These are phyloP conservation scores for Pararge aegeria DNA, from an alignment of 1,140 invertebrate species.

Conservation along the genomic window DNA sequence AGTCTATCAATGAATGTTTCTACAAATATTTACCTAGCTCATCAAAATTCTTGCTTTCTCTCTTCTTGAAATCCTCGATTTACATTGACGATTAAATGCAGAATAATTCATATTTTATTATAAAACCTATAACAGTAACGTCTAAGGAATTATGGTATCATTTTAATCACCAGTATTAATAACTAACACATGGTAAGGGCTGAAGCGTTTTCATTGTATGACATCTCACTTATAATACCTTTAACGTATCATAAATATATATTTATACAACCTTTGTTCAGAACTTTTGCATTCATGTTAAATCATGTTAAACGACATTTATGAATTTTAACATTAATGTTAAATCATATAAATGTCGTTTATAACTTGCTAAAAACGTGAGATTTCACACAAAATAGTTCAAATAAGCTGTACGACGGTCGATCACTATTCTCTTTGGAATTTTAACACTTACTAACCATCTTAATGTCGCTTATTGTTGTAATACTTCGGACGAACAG, in stretches of 20 bases:
- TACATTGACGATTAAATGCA: background rate
- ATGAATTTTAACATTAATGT: conserved; percentile 4
- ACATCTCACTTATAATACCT: conserved; percentile 34
- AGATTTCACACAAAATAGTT: conserved; percentile 28
- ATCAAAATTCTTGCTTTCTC: background rate
- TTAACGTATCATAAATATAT: conserved; percentile 7
- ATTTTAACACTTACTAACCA: conserved; percentile 87
- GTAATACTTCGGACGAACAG: conserved; percentile 97
- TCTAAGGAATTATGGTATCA: background rate
- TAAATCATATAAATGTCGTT: conserved; percentile 8
- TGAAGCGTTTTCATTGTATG: conserved; percentile 29
- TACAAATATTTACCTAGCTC: background rate
- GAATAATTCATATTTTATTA: background rate
- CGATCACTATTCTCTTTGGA: conserved; percentile 25
- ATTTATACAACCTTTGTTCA: background rate
- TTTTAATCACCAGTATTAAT: conserved; percentile 43
- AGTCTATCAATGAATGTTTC: background rate
- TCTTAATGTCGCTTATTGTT: conserved; percentile 99
- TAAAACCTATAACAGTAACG: background rate
- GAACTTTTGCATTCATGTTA: background rate
- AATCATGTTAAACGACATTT: background rate
- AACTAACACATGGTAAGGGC: conserved; percentile 43
- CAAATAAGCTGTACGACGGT: conserved; percentile 31
- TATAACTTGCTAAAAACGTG: conserved; percentile 21
- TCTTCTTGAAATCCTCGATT: background rate